A percentile compares a stretch with the other conserved stretches of the same genome.
Conservation (phyloP, 2,888 invertebrate genomes). For the Carterocephalus palaemon region DNA sequence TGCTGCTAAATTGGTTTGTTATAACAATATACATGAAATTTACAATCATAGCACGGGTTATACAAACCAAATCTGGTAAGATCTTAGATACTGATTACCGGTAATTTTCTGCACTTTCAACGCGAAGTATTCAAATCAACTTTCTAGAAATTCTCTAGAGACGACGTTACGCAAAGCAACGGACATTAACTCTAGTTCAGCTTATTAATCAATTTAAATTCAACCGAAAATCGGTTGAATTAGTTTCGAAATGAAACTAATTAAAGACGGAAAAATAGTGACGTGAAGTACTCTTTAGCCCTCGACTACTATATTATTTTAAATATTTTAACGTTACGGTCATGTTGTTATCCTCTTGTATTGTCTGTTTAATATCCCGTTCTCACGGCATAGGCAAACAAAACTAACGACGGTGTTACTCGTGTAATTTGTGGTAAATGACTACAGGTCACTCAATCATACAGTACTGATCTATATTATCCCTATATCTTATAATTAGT, state of each 20-base stretch:
- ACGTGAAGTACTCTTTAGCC: no score
- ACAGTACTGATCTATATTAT: no score
- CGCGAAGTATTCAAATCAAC: constrained; percentile 41
- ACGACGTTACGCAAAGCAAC: constrained; percentile 10
- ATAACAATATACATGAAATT: constrained; percentile 30
- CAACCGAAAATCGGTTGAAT: no score
- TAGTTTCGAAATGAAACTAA: no score
- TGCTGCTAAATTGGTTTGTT: constrained; percentile 31
- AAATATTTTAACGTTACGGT: constrained; percentile 13
- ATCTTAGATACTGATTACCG: constrained; percentile 8
- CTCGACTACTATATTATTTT: no score
- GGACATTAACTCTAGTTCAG: background rate
- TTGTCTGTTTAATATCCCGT: constrained; percentile 15
- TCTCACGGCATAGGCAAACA: constrained; percentile 15
- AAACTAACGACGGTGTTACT: constrained; percentile 6
- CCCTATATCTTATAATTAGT: no score
- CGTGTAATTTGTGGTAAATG: no score
- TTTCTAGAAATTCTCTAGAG: constrained; percentile 47
- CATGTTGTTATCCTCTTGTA: constrained; percentile 7
- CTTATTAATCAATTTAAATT: background rate
- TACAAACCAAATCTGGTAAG: constrained; percentile 15
- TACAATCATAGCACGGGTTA: constrained; percentile 15
- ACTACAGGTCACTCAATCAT: no score
- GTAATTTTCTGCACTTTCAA: constrained; percentile 10
- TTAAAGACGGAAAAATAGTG: no score